phyloP scores from a whole-genome alignment of 2,888 invertebrate species.

The Holacanthella duospinosa region DNA sequence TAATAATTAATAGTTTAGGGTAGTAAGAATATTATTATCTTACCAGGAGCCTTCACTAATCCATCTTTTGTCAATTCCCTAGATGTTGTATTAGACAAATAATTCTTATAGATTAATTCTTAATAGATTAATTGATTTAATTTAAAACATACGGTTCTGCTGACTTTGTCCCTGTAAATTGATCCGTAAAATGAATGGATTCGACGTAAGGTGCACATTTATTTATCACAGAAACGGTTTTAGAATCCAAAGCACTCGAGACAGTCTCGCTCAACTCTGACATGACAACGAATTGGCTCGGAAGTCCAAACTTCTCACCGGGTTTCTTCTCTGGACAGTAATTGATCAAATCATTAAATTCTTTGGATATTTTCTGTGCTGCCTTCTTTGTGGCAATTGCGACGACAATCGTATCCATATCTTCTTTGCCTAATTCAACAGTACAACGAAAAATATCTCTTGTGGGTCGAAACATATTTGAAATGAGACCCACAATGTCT shows the following conservation, averaged over 20 bases:
- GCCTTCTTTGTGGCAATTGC: conserved; percentile 83
- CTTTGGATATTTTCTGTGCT: conserved; percentile 71
- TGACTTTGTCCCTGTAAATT: conserved; percentile 81
- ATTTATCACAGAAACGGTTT: conserved; percentile 60
- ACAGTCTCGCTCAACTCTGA: conserved; percentile 76
- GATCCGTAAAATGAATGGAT: conserved; percentile 94
- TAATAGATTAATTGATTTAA: no score
- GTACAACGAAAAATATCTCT: conserved; percentile 78
- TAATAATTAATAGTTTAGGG: no score
- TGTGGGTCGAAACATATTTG: conserved; percentile 71
- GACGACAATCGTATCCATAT: conserved; percentile 83
- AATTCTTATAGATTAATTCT: not conserved
- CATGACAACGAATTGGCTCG: conserved; percentile 61
- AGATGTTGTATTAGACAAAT: not conserved
- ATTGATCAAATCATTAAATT: conserved; percentile 83
- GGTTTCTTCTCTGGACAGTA: conserved; percentile 73
- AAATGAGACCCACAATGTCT: conserved; percentile 77
- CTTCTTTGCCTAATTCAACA: conserved; percentile 75
- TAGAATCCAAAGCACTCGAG: conserved; percentile 68
- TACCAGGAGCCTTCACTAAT: conserved; percentile 47
- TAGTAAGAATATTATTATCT: no score
- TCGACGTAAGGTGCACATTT: conserved; percentile 78
- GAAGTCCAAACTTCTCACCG: conserved; percentile 70
- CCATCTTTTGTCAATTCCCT: conserved; percentile 35
- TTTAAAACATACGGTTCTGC: conserved; percentile 61